Evolutionary conservation across 2,888 invertebrate genomes (phyloP), one percentile per base, ranked within the genome.

Genomic region (Polydrusus tereticollis): DNA sequence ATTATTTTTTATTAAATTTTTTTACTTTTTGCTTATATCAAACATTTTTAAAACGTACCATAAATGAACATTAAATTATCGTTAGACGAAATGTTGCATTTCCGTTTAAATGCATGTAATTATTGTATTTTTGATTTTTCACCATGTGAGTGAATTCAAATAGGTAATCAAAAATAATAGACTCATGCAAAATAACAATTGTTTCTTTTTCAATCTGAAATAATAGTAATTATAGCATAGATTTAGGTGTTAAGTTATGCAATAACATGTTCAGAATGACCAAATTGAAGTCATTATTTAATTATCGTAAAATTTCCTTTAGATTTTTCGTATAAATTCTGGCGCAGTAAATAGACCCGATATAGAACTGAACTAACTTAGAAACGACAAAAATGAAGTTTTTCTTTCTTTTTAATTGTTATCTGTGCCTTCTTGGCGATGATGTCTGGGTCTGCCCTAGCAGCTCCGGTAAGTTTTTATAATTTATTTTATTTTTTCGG

Each of bases 371-470:
- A n/a, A n/a, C n/a, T n/a, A n/a, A n/a, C n/a, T n/a, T n/a, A n/a
- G n/a, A 2, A 29, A 14, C 16, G 10, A 14, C 0, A 10, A 55
- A 29, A 10, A 69, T 69, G 69, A 69, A 69, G 14, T 43, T 63
- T 5, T 21, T 69, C 20, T 33, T 45, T 55, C 33, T 62, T 16
- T 33, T 69, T 69, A 12, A 14, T 71, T 21, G 59, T 60, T 5
- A 2, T 60, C 14, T 26, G 58, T 33, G 65, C 57, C 10, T 1
- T 70, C 41, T 50, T 64, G 52, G 60, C 52, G 12, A 16, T 55
- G 18, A 60, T 60, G 60, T 21, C 52, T 18, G 63, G 63, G 8
- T 1, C 36, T 12, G 36, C 20, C 26, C 1, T 29, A 21, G 57
- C 43, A 10, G 52, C 10, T 3, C 33, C 47, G 26, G 66, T 60